phyloP scores from a whole-genome alignment of 2,888 invertebrate species.

The Strigamia maritima region DNA sequence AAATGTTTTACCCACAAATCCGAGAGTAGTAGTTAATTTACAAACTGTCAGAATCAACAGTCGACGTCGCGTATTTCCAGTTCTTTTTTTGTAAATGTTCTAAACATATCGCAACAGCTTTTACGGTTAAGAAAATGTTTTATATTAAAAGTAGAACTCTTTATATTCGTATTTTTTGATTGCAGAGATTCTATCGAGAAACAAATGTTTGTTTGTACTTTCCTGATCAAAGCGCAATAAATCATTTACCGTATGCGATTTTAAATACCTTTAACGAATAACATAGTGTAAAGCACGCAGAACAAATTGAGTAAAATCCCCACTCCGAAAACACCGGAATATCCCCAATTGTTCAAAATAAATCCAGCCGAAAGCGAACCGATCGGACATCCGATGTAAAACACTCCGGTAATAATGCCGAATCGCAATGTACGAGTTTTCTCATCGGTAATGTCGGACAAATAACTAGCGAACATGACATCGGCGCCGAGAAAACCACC shows the following conservation, averaged over 20 bases:
- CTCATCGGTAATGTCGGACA: slow-evolving; percentile 1
- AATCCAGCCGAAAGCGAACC: not conserved
- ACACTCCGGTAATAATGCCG: not conserved
- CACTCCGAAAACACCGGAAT: not conserved
- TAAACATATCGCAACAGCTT: slow-evolving; percentile 55
- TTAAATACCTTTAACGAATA: slow-evolving; percentile 12
- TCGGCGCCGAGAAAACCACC: not conserved
- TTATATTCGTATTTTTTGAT: not conserved
- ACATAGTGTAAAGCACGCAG: not conserved
- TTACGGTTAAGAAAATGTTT: not conserved
- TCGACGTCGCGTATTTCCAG: slow-evolving; percentile 57
- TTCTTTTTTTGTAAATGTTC: slow-evolving; percentile 59
- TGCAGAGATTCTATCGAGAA: not conserved
- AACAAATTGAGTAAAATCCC: not conserved
- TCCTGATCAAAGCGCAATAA: no score
- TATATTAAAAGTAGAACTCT: not conserved
- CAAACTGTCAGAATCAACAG: not conserved
- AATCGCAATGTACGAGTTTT: not conserved
- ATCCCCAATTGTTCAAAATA: not conserved
- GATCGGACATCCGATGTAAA: not conserved
- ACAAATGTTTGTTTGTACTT: no score
- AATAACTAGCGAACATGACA: not conserved
- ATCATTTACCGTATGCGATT: no score
- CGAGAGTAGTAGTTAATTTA: not conserved
- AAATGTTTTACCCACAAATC: not conserved